Evolutionary conservation across 2,113 vertebrate species (phyloP).

Genomic region (Plecotus auritus): DNA sequence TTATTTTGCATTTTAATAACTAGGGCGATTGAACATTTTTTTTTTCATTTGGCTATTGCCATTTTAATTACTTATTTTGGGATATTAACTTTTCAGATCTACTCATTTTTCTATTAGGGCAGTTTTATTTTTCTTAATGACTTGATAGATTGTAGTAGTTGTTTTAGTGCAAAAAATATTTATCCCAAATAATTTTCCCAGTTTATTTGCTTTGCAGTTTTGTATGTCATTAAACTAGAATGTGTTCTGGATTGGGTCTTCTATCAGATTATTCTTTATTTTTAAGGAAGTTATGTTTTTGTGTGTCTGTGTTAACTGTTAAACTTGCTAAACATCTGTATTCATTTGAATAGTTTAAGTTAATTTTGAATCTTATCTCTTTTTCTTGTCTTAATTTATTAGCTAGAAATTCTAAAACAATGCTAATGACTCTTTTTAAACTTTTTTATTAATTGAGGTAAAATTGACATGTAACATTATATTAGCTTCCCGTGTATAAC

Average conservation of each 20-base stretch:
- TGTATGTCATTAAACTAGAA: background rate
- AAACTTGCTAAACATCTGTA: background rate
- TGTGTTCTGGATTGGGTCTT: background rate
- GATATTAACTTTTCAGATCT: background rate
- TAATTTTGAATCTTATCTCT: background rate
- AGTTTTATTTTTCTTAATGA: background rate
- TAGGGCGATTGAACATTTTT: background rate
- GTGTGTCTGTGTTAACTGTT: background rate
- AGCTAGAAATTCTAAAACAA: background rate
- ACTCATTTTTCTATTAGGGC: background rate
- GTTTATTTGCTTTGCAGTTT: background rate
- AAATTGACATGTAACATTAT: background rate
- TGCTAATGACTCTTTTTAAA: background rate
- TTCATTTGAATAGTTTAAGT: background rate
- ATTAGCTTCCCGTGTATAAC: background rate
- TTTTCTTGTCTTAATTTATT: background rate
- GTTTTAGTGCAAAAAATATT: background rate
- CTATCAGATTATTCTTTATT: background rate
- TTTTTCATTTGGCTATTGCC: background rate
- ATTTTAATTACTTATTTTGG: conserved; percentile 7
- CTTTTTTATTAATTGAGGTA: background rate
- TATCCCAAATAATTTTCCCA: background rate
- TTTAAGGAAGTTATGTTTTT: background rate
- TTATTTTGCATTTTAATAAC: background rate
- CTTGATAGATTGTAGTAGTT: background rate